These are phyloP conservation scores for Ctena decussata DNA, from an alignment of 2,888 invertebrate species.

Conservation along the genomic window DNA sequence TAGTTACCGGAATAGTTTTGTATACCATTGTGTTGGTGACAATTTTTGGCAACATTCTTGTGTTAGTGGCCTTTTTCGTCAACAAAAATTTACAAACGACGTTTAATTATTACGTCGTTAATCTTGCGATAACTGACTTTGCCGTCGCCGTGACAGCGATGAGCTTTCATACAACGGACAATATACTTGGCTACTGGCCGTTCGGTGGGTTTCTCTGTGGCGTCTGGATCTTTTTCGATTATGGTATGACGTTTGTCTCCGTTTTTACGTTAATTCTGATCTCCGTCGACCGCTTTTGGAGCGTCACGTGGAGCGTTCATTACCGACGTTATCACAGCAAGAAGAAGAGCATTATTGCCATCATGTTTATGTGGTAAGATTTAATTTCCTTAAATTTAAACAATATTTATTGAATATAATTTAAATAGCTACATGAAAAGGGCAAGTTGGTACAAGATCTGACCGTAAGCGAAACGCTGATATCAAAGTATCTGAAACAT, in stretches of 20 bases:
- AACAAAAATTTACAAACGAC: slow-evolving; percentile 83
- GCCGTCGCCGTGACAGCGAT: slow-evolving; percentile 84
- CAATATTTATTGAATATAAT: too few species aligned
- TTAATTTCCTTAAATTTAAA: too few species aligned
- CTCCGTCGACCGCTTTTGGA: slow-evolving; percentile 83
- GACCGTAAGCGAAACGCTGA: too few species aligned
- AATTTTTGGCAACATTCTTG: slow-evolving; percentile 83
- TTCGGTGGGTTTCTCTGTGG: slow-evolving; percentile 84
- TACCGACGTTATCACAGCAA: slow-evolving; percentile 76
- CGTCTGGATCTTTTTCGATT: slow-evolving; percentile 86
- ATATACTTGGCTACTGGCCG: slow-evolving; percentile 85
- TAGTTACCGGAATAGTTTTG: slow-evolving; percentile 68
- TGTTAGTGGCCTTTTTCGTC: slow-evolving; percentile 80
- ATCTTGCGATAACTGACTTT: slow-evolving; percentile 81
- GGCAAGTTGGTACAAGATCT: too few species aligned
- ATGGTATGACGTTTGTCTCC: slow-evolving; percentile 85
- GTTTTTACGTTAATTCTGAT: slow-evolving; percentile 85
- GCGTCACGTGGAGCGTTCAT: slow-evolving; percentile 77
- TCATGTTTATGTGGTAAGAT: slow-evolving; percentile 72
- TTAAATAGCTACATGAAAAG: too few species aligned
- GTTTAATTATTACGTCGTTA: slow-evolving; percentile 82
- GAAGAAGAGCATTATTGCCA: slow-evolving; percentile 67
- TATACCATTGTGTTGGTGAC: slow-evolving; percentile 76
- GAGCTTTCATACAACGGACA: slow-evolving; percentile 83
- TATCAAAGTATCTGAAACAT: too few species aligned